These are phyloP conservation scores for Ostrea denselamellosa DNA, from an alignment of 1,140 invertebrate species.

Conservation along the genomic window DNA sequence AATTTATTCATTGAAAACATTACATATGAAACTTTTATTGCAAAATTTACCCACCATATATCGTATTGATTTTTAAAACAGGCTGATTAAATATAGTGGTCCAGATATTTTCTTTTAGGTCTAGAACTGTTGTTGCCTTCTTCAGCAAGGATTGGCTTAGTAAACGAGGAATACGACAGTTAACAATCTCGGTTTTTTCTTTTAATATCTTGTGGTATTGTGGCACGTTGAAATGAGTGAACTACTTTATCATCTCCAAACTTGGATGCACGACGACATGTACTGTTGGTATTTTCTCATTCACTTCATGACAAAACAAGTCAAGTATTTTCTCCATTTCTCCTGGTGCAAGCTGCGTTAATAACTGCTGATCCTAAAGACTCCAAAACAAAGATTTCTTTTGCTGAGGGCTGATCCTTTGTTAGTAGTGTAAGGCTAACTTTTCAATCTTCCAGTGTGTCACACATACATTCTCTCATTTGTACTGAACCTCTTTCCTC, in stretches of 20 bases:
- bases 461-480: not conserved
- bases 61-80: too few species aligned
- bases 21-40: too few species aligned
- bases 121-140: conserved; percentile 49
- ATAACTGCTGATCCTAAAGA: conserved; percentile 49
- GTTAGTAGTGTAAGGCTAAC: conserved; percentile 44
- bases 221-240: conserved; percentile 50
- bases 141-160: conserved; percentile 54
- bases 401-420: not conserved
- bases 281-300: not conserved
- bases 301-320: conserved; percentile 25
- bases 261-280: conserved; percentile 47
- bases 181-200: conserved; percentile 55
- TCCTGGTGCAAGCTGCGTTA: conserved; percentile 50
- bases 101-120: conserved; percentile 53
- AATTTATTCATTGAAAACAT: too few species aligned
- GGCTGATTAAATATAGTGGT: conserved; percentile 53
- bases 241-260: conserved; percentile 56
- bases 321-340: conserved; percentile 48
- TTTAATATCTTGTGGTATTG: conserved; percentile 53
- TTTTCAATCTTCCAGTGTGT: conserved; percentile 48
- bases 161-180: conserved; percentile 54
- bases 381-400: conserved; percentile 54
- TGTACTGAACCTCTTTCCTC: conserved; percentile 41
- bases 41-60: too few species aligned